Evolutionary conservation across 2,113 vertebrate genomes (phyloP), one percentile per base, ranked within the genome.

Genomic region (Lichenostomus cassidix): DNA sequence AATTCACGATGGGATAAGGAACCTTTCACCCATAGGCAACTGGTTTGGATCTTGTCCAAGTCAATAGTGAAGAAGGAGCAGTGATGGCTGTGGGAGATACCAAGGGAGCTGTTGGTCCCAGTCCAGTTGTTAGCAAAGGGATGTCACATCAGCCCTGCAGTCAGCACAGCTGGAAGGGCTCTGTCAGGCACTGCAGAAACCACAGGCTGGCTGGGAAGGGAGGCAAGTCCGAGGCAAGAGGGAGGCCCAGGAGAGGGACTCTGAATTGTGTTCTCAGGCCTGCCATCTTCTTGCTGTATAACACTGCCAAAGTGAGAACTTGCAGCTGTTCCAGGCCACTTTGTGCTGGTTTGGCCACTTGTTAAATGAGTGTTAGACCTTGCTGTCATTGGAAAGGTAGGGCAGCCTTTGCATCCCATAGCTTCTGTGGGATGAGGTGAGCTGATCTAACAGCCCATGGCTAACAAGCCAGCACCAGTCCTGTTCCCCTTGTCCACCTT

Each of bases 1-100:
- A 92, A 94, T 96, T 83, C 70, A 44, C 56, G 80, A 81, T 1
- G 5, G 56, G 41, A 75, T 52, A 56, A 68, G 58, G 58, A 87
- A 95, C 94, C 94, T 95, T 95, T 96, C 83, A 94, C 94, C 87
- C 58, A 0, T 3, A 97, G 95, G 96, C 95, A 95, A 91, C 77
- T 91, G 29, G 21, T 79, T 78, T 97, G 95, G 87, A 73, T 82
- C 23, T 58, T 12, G 2, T 92, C 93, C 94, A 95, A 94, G 49
- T 50, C 77, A 76, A 64, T 29, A 84, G 53, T 31, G 52, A 91
- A 82, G 65, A 70, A 85, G 82, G 31, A 74, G 63, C 77, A 79
- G 37, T 92, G 90, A 69, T 71, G 81, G 56, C 84, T 87, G 25
- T 73, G 46, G 62, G 84, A 85, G 74, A 85, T 89, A 31, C 12